Base-by-base conservation (phyloP, 2,113 vertebrate genomes). In the Pelodiscus sinensis region DNA sequence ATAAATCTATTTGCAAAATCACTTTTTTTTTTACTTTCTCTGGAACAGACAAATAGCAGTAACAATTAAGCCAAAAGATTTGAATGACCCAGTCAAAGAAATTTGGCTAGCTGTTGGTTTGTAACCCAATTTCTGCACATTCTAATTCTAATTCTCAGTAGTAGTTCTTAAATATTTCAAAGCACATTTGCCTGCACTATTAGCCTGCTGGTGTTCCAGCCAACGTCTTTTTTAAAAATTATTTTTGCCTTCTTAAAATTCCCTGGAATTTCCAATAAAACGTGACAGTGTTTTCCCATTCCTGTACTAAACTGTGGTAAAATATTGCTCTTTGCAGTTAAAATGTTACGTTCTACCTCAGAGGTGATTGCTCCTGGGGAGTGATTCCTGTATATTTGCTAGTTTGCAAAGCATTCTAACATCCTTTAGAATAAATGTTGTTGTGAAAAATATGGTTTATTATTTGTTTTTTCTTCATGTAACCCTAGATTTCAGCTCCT, bases 401-500 rank as follows among this genome's bases (percentile, higher is more conserved):
- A 12, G 31, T 60, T 54, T 18, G 10, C 31, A 65, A 80, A 25
- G 19, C 29, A n/a, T 81, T 57, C 54, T 31, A 77, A 16, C 27
- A 6, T 57, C 14, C 51, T 78, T 55, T n/a, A 60, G 13, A 18
- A 44, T 31, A 58, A 51, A 22, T 25, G 38, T 21, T 24, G 13
- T 38, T 35, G 0, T 84, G 10, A 65, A 35, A 51, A 82, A 52
- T 80, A 50, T 83, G 82, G 65, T 18, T 85, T 11, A 2, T 16
- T 85, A 0, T 77, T 85, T 60, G 38, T 2, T 75, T n/a, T 95
- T 85, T 58, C 62, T 89, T 88, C 65, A 16, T 94, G 44, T 51
- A 8, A 93, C 54, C 60, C 38, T 58, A 98, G 98, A 31, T 98
- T 93, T 98, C 97, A 82, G 62, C 93, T 89, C 90, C 95, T 8